A percentile compares a stretch with the other conserved stretches of the same genome.
phyloP scores from a whole-genome alignment of 30 jellyfish, hydroid and myxozoan genomes.

The Turritopsis rubra region DNA sequence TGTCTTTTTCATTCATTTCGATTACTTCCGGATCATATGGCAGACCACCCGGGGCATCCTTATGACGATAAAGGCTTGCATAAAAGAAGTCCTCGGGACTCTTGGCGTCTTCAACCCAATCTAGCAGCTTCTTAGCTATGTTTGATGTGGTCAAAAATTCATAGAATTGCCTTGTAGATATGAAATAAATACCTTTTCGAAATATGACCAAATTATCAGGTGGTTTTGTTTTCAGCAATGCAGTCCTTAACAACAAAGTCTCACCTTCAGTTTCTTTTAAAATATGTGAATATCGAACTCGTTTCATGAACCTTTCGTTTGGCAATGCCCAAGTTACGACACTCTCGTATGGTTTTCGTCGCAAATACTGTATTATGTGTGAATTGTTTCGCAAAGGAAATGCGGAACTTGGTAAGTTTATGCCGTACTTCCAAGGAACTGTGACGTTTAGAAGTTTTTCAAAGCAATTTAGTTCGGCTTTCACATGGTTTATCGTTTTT shows the following conservation, averaged over 20 bases:
- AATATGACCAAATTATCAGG: constrained; percentile 61
- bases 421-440: constrained; percentile 68
- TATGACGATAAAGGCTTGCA: constrained; percentile 76
- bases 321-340: constrained; percentile 47
- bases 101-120: constrained; percentile 79
- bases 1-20: neutral
- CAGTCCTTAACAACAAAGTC: constrained; percentile 51
- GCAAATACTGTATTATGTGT: constrained; percentile 49
- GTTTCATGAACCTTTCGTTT: constrained; percentile 43
- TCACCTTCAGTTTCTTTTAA: constrained; percentile 37
- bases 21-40: constrained; percentile 38
- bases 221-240: constrained; percentile 51
- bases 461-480: constrained; percentile 81
- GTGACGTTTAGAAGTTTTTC: constrained; percentile 38
- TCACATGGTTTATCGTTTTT: constrained; percentile 47
- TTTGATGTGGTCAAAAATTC: constrained; percentile 37
- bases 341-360: constrained; percentile 42
- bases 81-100: constrained; percentile 95
- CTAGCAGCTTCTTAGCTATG: constrained; percentile 42
- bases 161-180: constrained; percentile 68
- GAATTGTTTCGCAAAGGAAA: constrained; percentile 83
- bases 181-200: constrained; percentile 66
- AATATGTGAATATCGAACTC: constrained; percentile 50
- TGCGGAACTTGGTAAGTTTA: constrained; percentile 75
- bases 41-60: constrained; percentile 81